phyloP scores from a whole-genome alignment of 2,113 vertebrate genomes.

The Esox niger region DNA sequence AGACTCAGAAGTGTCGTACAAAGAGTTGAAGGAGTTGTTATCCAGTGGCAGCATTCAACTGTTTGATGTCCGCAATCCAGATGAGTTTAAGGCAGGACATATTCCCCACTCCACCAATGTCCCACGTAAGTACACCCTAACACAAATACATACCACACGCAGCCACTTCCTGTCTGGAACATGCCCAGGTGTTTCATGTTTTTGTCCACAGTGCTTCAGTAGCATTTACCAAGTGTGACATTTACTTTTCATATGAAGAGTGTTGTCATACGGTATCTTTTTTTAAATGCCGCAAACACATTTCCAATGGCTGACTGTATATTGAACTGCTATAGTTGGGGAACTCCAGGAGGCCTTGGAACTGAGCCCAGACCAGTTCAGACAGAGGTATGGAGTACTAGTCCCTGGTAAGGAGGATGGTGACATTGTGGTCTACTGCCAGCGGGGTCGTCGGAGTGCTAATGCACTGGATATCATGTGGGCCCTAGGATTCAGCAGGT shows the following conservation, averaged over 20 bases:
- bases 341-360: slow-evolving; percentile 57
- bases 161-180: background rate
- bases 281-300: too few species aligned
- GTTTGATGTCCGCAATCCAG: slow-evolving; percentile 44
- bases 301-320: too few species aligned
- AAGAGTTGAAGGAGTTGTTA: slow-evolving; percentile 41
- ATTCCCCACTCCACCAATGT: slow-evolving; percentile 42
- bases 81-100: slow-evolving; percentile 37
- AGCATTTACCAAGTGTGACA: too few species aligned
- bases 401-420: slow-evolving; percentile 51
- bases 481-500: slow-evolving; percentile 56
- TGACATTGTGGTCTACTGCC: slow-evolving; percentile 66
- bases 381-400: slow-evolving; percentile 29
- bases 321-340: slow-evolving; percentile 35
- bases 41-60: slow-evolving; percentile 15
- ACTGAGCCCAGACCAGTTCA: slow-evolving; percentile 62
- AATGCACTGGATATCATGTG: slow-evolving; percentile 52
- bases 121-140: slow-evolving; percentile 43
- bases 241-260: background rate
- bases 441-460: slow-evolving; percentile 55
- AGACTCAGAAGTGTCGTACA: slow-evolving; percentile 27
- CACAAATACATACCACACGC: background rate
- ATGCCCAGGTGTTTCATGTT: background rate
- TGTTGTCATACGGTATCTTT: background rate
- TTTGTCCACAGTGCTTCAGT: background rate